Percentiles rank a stretch among this genome's conserved stretches.
These are phyloP conservation scores for Hetaerina titia DNA, from an alignment of 2,888 invertebrate species.

Conservation along the genomic window DNA sequence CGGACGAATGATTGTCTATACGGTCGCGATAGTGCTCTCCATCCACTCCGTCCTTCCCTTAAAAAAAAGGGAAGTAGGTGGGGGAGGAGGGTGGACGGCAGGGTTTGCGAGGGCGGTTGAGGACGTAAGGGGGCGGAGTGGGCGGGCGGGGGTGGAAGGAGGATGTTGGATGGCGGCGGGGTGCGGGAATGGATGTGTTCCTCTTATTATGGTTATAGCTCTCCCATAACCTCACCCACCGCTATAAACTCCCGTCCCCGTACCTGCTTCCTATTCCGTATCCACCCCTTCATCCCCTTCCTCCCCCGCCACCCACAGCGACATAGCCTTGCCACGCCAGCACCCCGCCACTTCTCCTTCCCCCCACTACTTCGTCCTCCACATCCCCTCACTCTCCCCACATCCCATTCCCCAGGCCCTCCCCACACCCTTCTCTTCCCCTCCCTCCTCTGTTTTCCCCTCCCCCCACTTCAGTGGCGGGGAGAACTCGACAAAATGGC, in stretches of 20 bases:
- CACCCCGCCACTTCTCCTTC: not conserved
- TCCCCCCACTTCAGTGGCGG: not conserved
- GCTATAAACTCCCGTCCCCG: not conserved
- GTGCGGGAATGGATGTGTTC: not conserved
- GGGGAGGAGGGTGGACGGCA: not conserved
- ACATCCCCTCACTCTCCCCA: no score
- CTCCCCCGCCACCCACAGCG: not conserved
- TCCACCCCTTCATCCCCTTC: not conserved
- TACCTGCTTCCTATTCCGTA: not conserved
- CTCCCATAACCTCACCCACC: slow-evolving; percentile 21
- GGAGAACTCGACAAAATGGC: slow-evolving; percentile 55
- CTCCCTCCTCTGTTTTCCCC: not conserved
- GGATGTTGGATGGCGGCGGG: not conserved
- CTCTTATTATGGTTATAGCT: slow-evolving; percentile 28
- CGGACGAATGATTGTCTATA: not conserved
- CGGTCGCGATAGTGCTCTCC: not conserved
- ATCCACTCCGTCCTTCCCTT: not conserved
- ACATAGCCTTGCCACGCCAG: slow-evolving; percentile 21
- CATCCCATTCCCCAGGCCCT: not conserved
- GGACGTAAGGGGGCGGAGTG: not conserved
- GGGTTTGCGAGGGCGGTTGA: no score
- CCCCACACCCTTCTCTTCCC: not conserved
- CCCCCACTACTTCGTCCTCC: not conserved
- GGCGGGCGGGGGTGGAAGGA: not conserved
- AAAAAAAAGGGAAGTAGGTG: not conserved